Conservation (phyloP, 2,797 vertebrate genomes). For the Nannoperca australis region DNA sequence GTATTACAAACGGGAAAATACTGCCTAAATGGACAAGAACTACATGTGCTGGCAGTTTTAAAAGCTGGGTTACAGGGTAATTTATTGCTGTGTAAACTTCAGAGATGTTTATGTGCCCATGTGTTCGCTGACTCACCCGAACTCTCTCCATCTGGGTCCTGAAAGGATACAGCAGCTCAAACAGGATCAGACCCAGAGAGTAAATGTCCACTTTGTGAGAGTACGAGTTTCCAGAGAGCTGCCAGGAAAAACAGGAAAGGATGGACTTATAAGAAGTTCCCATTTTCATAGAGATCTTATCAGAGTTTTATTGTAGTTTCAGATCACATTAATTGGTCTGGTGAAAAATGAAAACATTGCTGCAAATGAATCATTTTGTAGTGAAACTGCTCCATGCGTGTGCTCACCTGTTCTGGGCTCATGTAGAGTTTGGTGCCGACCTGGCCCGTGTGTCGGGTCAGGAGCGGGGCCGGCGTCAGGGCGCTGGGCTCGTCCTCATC, state of each 20-base stretch:
- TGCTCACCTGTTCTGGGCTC: slow-evolving; percentile 97
- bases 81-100: background rate
- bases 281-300: background rate
- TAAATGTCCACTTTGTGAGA: slow-evolving; percentile 99
- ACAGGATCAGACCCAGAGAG: slow-evolving; percentile 97
- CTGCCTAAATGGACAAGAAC: background rate
- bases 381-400: rapidly evolving
- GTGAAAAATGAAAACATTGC: background rate
- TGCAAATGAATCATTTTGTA: no score
- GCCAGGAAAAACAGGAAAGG: slow-evolving; percentile 26
- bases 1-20: background rate
- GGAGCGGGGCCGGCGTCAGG: slow-evolving; percentile 93
- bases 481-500: slow-evolving; percentile 91
- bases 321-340: background rate
- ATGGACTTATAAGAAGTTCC: background rate
- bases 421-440: slow-evolving; percentile 99
- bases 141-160: slow-evolving; percentile 98
- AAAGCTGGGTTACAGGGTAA: background rate
- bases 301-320: background rate
- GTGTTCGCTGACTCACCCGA: slow-evolving; percentile 84
- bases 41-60: background rate
- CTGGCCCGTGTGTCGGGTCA: slow-evolving; percentile 96
- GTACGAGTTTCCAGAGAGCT: slow-evolving; percentile 97
- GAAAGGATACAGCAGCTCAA: slow-evolving; percentile 96
- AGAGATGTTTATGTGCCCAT: background rate